These are phyloP conservation scores for Camponotus fellah DNA, from an alignment of 2,888 invertebrate genomes.

Conservation along the genomic window DNA sequence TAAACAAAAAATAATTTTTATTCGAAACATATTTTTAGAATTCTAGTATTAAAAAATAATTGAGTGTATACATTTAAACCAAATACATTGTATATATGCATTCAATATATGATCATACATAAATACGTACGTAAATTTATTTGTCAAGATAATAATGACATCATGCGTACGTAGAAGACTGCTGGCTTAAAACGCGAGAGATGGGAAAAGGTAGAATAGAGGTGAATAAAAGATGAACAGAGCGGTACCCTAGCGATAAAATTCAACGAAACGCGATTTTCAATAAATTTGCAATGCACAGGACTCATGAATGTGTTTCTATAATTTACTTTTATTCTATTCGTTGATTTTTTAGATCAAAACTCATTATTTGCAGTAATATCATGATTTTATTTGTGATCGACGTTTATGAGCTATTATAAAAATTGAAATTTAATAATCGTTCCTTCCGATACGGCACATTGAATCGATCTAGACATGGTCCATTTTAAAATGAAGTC, in stretches of 20 bases:
- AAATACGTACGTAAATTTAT: too few species aligned
- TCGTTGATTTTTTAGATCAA: neutral
- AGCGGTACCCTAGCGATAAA: neutral
- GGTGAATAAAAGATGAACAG: neutral
- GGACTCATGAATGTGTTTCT: neutral
- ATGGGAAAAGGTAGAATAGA: neutral
- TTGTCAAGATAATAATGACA: too few species aligned
- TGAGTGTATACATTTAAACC: too few species aligned
- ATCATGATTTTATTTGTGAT: neutral
- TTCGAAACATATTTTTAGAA: too few species aligned
- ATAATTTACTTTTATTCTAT: neutral
- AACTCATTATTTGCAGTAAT: neutral
- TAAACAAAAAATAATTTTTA: too few species aligned
- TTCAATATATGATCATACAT: too few species aligned
- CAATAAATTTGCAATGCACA: conserved; percentile 17
- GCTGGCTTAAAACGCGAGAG: neutral
- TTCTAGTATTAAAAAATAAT: too few species aligned
- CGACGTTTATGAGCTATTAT: neutral
- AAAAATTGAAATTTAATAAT: conserved; percentile 38
- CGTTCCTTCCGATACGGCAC: neutral
- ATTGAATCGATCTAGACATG: conserved; percentile 25
- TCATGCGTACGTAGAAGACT: too few species aligned
- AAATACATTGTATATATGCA: too few species aligned
- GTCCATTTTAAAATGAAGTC: conserved; percentile 38
- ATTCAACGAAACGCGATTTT: neutral